phyloP scores from a whole-genome alignment of 2,113 vertebrate genomes.

The Corythoichthys haematopterus region DNA sequence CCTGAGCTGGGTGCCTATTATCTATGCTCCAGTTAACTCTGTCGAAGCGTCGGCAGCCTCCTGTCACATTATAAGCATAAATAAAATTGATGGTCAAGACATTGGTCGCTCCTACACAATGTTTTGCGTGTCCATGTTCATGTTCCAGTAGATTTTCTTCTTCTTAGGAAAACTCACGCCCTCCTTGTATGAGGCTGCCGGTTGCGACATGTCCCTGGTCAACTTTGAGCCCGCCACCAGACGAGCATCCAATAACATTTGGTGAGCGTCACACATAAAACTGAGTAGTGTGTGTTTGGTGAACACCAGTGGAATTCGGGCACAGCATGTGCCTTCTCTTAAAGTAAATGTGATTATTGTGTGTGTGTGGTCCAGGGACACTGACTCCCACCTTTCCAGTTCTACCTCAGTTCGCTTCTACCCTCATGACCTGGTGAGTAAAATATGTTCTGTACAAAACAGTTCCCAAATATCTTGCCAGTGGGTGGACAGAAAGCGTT shows the following conservation, averaged over 20 bases:
- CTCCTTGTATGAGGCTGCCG: slow-evolving; percentile 89
- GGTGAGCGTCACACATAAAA: slow-evolving; percentile 73
- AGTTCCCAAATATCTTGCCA: background rate
- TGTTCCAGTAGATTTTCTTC: background rate
- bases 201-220: slow-evolving; percentile 94
- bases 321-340: slow-evolving; percentile 11
- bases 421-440: slow-evolving; percentile 97
- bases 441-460: background rate
- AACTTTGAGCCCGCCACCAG: slow-evolving; percentile 96
- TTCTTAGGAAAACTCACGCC: slow-evolving; percentile 89
- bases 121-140: background rate
- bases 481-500: background rate
- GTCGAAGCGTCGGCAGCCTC: slow-evolving; percentile 35
- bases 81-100: background rate
- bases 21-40: slow-evolving; percentile 52
- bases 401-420: slow-evolving; percentile 99
- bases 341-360: slow-evolving; percentile 16
- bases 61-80: slow-evolving; percentile 19
- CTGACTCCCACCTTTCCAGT: slow-evolving; percentile 98
- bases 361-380: slow-evolving; percentile 82
- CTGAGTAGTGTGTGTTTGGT: slow-evolving; percentile 4
- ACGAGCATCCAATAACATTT: slow-evolving; percentile 94
- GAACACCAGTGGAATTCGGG: slow-evolving; percentile 20
- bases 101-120: too few species aligned
- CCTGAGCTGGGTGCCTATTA: slow-evolving; percentile 36